phyloP scores from a whole-genome alignment of 2,797 vertebrate genomes.

The Hyperoplus lanceolatus region DNA sequence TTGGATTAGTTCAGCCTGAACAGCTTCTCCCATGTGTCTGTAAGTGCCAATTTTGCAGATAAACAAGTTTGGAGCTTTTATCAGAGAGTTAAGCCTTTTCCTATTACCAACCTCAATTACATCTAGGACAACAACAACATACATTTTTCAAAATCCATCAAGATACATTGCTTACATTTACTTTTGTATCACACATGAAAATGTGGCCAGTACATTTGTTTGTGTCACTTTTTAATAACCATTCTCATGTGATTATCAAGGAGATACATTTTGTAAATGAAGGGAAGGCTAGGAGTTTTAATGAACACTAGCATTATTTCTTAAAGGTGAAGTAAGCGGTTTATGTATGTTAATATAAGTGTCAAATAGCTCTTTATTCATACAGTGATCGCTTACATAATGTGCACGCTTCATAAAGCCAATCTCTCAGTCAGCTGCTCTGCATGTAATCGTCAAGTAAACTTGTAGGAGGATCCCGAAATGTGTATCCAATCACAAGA shows the following conservation, averaged over 20 bases:
- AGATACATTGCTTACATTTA: not conserved
- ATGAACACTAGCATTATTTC: not conserved
- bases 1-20: conserved; percentile 72
- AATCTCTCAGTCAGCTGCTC: no score
- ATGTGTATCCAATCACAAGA: no score
- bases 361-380: no score
- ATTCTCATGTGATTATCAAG: not conserved
- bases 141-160: not conserved
- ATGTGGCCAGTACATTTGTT: not conserved
- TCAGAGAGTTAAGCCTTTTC: conserved; percentile 29
- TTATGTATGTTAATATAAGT: no score
- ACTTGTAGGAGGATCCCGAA: no score
- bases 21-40: conserved; percentile 47
- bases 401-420: no score
- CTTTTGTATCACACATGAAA: conserved; percentile 1
- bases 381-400: no score
- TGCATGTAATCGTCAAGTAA: no score
- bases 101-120: conserved; percentile 38
- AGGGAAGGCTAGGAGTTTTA: conserved; percentile 25
- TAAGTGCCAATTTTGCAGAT: conserved; percentile 50
- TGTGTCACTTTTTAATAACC: conserved; percentile 19
- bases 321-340: no score
- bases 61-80: conserved; percentile 61
- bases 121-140: not conserved
- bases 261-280: conserved; percentile 29